phyloP scores from a whole-genome alignment of 2,888 invertebrate genomes.

The Shargacucullia verbasci region DNA sequence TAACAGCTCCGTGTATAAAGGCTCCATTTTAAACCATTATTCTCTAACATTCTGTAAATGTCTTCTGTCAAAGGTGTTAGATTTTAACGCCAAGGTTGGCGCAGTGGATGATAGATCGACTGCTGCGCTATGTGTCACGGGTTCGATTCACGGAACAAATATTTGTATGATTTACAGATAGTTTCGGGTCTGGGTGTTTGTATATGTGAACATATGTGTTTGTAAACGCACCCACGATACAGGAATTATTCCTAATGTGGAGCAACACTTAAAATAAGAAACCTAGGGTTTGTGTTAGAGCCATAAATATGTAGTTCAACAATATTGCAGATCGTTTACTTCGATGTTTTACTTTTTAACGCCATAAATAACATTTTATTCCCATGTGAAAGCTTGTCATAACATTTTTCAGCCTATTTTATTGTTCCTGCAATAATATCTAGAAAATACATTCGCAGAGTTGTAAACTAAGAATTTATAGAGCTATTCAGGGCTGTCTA shows the following conservation, averaged over 20 bases:
- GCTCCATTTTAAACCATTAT: too few relatives aligned
- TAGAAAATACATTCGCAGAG: slow-evolving; percentile 39
- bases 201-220: too few relatives aligned
- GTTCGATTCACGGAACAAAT: too few relatives aligned
- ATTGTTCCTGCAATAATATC: slow-evolving; percentile 41
- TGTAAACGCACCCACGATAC: too few relatives aligned
- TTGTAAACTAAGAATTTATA: slow-evolving; percentile 42
- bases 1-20: too few relatives aligned
- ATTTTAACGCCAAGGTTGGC: too few relatives aligned
- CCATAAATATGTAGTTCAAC: slow-evolving; percentile 22
- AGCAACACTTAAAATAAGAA: too few relatives aligned
- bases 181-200: too few relatives aligned
- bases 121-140: too few relatives aligned
- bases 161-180: too few relatives aligned
- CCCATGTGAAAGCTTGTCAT: slow-evolving; percentile 42
- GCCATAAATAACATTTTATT: slow-evolving; percentile 48
- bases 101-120: too few relatives aligned
- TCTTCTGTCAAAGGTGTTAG: slow-evolving; percentile 14
- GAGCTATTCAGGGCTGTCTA: slow-evolving; percentile 23
- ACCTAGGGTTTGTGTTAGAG: slow-evolving; percentile 24
- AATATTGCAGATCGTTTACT: slow-evolving; percentile 19
- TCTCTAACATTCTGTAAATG: background rate
- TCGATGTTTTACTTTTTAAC: slow-evolving; percentile 29
- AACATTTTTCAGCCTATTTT: slow-evolving; percentile 50
- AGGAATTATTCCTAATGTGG: too few relatives aligned